These are phyloP conservation scores for Camponotus vicinus DNA, from an alignment of 1,140 invertebrate species.

Conservation along the genomic window DNA sequence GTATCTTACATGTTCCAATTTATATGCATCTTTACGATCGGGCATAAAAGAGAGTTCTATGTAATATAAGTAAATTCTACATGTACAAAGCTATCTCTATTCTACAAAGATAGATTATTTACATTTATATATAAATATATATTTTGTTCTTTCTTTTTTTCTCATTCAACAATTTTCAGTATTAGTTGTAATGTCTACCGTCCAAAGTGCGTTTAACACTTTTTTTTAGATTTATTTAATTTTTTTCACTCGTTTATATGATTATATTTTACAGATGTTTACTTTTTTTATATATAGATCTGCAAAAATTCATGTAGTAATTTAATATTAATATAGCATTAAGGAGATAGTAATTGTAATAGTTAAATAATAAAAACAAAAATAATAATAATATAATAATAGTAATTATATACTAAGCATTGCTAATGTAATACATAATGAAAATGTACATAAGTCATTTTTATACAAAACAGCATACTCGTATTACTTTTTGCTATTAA, in stretches of 20 bases:
- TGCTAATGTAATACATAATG: constrained; percentile 55
- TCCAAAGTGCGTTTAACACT: constrained; percentile 80
- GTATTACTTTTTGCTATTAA: constrained; percentile 64
- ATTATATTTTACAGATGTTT: constrained; percentile 74
- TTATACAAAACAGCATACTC: constrained; percentile 69
- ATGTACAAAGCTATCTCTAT: constrained; percentile 59
- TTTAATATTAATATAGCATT: constrained; percentile 63
- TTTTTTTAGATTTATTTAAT: constrained; percentile 76
- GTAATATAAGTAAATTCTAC: constrained; percentile 53
- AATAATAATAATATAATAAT: constrained; percentile 39
- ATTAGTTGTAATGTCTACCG: constrained; percentile 82
- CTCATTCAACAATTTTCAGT: constrained; percentile 67
- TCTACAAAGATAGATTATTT: constrained; percentile 53
- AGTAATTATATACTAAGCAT: constrained; percentile 65
- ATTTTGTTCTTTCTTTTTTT: constrained; percentile 58
- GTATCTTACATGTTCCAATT: constrained; percentile 23
- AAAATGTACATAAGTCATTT: constrained; percentile 78
- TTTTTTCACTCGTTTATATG: constrained; percentile 72
- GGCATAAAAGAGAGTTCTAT: constrained; percentile 41
- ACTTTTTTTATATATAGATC: constrained; percentile 68
- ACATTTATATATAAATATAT: not conserved
- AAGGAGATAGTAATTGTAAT: constrained; percentile 45
- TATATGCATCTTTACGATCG: not conserved
- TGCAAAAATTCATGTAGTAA: constrained; percentile 67
- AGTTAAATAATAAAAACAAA: constrained; percentile 18